Evolutionary conservation across 1,140 invertebrate species (phyloP), one percentile per base, ranked within the genome.

Genomic region (Brachionus koreanus): DNA sequence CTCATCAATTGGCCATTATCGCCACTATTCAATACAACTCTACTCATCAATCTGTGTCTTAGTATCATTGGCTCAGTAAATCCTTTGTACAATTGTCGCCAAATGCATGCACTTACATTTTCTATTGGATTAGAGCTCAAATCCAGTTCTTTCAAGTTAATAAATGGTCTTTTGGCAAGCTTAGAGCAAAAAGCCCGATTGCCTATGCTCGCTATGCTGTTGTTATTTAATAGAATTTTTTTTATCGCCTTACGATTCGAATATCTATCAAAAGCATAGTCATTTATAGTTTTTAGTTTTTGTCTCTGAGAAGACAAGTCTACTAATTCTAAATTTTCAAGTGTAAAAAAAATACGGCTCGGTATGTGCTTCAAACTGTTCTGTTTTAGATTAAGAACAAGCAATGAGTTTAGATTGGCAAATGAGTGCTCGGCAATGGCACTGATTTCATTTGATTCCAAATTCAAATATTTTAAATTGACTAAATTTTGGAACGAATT

Each of bases 401-500:
- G n/a, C 19, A 79, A 65, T n/a, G 52, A 37, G 19, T 39, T 79
- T 23, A 79, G 23, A 79, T 79, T 79, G 25, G 3, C n/a, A 43
- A 79, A 79, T 5, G 76, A 79, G 25, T 37, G 16, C 16, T 79
- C 76, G 7, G 76, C 76, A 61, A 79, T 79, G n/a, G 76, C 76
- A 37, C 49, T 61, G 13, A 79, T 79, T 33, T 79, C 33, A 79
- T 79, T 79, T 19, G 49, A 43, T 61, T 65, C 76, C 1, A 79
- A 16, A 79, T 79, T 65, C 39, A 79, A 65, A 57, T 25, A 61
- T 79, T 79, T 43, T 61, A 79, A 65, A 57, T 79, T 79, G 19
- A 79, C 12, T 37, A 79, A 79, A 79, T 79, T 57, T 61, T 79
- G 46, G 39, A 79, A 65, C 29, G 76, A 79, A 65, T 65, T 79